These are phyloP conservation scores for Catostomus latipinnis DNA, from an alignment of 2,797 vertebrate genomes.

Conservation along the genomic window DNA sequence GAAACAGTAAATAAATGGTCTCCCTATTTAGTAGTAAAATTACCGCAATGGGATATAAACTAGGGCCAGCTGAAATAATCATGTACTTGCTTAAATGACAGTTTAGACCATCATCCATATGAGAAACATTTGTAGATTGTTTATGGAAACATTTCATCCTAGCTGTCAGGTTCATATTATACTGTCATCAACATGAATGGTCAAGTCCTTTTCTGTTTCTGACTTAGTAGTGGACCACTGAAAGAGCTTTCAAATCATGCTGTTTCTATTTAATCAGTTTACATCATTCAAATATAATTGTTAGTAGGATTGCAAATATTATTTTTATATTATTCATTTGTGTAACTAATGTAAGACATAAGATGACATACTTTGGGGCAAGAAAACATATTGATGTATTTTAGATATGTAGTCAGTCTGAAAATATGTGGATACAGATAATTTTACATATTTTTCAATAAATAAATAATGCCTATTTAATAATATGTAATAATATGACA, in stretches of 20 bases:
- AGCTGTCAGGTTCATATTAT: background rate
- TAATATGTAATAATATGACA: background rate
- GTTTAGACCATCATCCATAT: background rate
- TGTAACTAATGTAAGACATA: background rate
- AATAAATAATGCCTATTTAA: constrained; percentile 10
- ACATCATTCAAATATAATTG: background rate
- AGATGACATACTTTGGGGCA: background rate
- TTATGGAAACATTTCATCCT: background rate
- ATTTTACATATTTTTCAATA: background rate
- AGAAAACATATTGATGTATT: background rate
- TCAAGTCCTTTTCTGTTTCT: background rate
- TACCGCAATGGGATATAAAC: background rate
- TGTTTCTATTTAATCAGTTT: background rate
- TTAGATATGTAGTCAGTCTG: background rate
- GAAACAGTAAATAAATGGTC: background rate
- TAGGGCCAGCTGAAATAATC: background rate
- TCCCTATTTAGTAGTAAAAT: background rate
- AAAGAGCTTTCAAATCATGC: background rate
- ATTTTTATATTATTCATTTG: constrained; percentile 20
- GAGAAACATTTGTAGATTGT: constrained; percentile 10
- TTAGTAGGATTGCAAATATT: background rate
- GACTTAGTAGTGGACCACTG: background rate
- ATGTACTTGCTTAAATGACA: background rate
- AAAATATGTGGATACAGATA: constrained; percentile 2
- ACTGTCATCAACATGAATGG: background rate